Base-by-base conservation (phyloP, 2,888 invertebrate species). In the Aplocera efformata region DNA sequence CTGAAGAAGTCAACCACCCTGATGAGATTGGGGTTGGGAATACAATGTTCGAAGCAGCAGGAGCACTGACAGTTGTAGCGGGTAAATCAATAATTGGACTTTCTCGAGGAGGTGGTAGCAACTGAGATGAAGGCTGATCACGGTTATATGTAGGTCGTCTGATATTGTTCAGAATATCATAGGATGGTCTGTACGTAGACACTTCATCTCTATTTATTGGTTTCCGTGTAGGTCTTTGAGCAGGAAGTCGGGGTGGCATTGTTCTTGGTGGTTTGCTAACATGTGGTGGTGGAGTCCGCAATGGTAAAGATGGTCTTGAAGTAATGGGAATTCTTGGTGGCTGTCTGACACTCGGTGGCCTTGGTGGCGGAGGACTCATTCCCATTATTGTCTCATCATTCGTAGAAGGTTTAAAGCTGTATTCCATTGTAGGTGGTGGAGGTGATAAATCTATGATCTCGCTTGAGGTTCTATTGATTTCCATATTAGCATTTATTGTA, bases 331-430 rank as follows among this genome's bases (percentile, higher is more conserved):
- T 56, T 48, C 80, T 73, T 1, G 72, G 58, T 29, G 79, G 79
- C 7, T 58, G 52, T 53, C 77, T 73, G 8, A 66, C 67, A 20
- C 69, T 60, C 13, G 78, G 54, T 13, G 75, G 69, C 43, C 74
- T 70, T 10, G 82, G 79, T 36, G 89, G 89, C 7, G 90, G 90
- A 26, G 90, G 90, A 59, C 81, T 89, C 79, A 90, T 86, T 1
- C 90, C 90, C 85, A 89, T 84, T n/a, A 90, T 89, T 64, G 73
- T 77, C 42, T 89, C 88, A 66, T 85, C 81, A 49, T 79, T 81
- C 6, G 73, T 78, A 7, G 85, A 76, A 7, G 86, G 79, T 38
- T 81, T 85, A 32, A 82, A 84, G 45, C 68, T 84, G 41, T 80
- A 82, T 51, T 84, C 80, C 50, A 78, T 60, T 1, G 79, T 81